A percentile compares a stretch with the other conserved stretches of the same genome.
Conservation (phyloP, 2,113 vertebrate genomes). For the Oncorhynchus masou region DNA sequence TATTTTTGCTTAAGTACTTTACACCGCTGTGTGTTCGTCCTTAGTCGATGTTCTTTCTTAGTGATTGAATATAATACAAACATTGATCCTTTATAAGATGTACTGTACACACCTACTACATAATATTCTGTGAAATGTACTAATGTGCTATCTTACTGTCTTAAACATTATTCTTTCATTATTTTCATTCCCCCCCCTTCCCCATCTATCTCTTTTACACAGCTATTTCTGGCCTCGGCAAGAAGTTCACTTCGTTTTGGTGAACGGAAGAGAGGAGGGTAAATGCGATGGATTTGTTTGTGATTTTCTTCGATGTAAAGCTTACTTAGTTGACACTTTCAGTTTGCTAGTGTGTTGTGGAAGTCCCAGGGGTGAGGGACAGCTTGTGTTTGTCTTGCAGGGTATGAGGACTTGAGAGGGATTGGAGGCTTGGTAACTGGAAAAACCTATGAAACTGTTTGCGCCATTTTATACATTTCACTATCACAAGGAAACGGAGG, state of each 20-base stretch:
- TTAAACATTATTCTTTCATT: not conserved
- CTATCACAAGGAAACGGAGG: conserved; percentile 36
- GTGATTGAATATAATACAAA: too few relatives aligned
- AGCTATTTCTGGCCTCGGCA: conserved; percentile 95
- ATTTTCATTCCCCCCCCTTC: not conserved
- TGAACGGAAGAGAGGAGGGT: conserved; percentile 82
- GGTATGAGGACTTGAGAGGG: conserved; percentile 59
- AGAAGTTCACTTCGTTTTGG: conserved; percentile 99
- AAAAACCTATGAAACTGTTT: conserved; percentile 89
- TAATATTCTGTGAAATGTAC: not conserved
- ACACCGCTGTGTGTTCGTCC: too few relatives aligned
- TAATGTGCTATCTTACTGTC: not conserved
- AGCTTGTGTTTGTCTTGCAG: conserved; percentile 41
- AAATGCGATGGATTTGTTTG: conserved; percentile 57
- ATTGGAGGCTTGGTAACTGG: conserved; percentile 77
- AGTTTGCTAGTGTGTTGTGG: not conserved
- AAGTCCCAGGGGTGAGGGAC: not conserved
- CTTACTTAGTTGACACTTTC: not conserved
- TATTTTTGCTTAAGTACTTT: too few relatives aligned
- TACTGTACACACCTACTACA: not conserved
- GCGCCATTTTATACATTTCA: conserved; percentile 73
- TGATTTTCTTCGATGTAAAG: not conserved
- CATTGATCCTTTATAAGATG: too few relatives aligned
- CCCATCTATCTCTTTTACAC: conserved; percentile 36
- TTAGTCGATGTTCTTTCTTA: too few relatives aligned